A percentile compares a stretch with the other conserved stretches of the same genome.
phyloP scores from a whole-genome alignment of 2,113 vertebrate genomes.

The Himantopus leucocephalus region DNA sequence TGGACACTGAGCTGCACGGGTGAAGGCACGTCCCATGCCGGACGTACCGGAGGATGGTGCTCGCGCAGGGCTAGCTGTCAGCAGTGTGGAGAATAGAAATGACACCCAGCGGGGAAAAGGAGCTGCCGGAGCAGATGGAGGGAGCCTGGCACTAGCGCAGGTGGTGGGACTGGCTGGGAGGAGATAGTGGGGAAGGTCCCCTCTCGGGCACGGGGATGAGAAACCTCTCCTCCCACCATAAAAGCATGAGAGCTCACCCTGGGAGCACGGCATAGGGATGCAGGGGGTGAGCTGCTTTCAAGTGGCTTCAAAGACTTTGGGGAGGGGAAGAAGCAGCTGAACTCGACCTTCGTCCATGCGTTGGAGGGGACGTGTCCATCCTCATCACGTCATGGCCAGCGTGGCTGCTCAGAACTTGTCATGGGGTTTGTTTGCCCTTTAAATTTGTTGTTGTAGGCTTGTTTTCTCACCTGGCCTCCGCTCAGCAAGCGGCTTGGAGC shows the following conservation, averaged over 20 bases:
- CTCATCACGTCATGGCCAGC: neutral
- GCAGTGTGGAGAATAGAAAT: conserved; percentile 72
- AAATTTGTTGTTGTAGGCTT: neutral
- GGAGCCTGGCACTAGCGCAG: conserved; percentile 13
- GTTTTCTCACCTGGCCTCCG: neutral
- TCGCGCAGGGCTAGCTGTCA: conserved; percentile 43
- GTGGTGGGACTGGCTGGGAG: neutral
- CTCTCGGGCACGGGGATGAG: neutral
- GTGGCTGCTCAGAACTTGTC: neutral
- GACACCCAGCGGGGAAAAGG: neutral
- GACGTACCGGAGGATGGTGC: neutral
- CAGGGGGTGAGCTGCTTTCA: neutral
- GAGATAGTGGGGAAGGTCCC: neutral
- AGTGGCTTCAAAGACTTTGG: neutral
- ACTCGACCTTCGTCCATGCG: accelerated
- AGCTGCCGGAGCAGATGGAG: neutral
- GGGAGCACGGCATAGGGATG: neutral
- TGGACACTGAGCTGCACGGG: neutral
- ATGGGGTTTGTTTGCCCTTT: neutral
- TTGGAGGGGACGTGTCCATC: neutral
- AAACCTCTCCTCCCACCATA: neutral
- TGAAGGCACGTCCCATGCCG: neutral
- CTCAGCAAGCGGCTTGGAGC: neutral
- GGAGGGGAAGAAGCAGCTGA: neutral
- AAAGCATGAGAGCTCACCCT: neutral